Conservation (phyloP, 2,888 invertebrate species). For the Leptura quadrifasciata region DNA sequence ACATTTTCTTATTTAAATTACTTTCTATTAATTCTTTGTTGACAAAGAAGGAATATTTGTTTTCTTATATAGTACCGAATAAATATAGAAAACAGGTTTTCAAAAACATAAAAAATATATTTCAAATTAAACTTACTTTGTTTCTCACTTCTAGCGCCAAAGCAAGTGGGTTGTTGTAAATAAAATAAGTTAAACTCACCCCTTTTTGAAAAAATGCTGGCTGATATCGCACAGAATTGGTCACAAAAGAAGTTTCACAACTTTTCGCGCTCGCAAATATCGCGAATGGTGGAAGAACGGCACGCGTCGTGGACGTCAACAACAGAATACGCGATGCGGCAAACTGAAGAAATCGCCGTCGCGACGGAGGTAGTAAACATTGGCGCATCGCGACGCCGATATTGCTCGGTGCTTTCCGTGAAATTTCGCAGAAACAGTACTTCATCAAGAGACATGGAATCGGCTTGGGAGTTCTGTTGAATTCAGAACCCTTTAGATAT, state of each 20-base stretch:
- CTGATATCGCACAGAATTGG: conserved; percentile 39
- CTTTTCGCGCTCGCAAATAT: conserved; percentile 35
- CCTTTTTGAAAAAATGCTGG: conserved; percentile 39
- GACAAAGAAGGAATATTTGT: neutral
- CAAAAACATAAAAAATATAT: neutral
- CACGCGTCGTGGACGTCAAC: conserved; percentile 46
- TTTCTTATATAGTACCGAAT: too few species aligned
- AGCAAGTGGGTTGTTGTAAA: neutral
- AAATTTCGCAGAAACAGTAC: conserved; percentile 51
- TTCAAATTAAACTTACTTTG: neutral
- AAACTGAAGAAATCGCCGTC: conserved; percentile 71
- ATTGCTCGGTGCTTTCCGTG: conserved; percentile 44
- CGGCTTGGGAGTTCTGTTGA: conserved; percentile 67
- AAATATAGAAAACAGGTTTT: too few species aligned
- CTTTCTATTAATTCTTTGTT: neutral
- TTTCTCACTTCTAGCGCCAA: neutral
- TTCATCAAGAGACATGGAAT: conserved; percentile 67
- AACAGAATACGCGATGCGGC: conserved; percentile 65
- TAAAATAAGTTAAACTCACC: conserved; percentile 11
- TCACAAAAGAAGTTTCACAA: conserved; percentile 35
- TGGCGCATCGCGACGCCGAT: conserved; percentile 70
- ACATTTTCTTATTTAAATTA: neutral
- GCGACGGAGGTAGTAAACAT: conserved; percentile 71
- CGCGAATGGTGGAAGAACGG: conserved; percentile 10
- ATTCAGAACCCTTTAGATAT: conserved; percentile 65